Evolutionary conservation across 2,797 vertebrate species (phyloP), one percentile per base, ranked within the genome.

Genomic region (Tachyglossus aculeatus): DNA sequence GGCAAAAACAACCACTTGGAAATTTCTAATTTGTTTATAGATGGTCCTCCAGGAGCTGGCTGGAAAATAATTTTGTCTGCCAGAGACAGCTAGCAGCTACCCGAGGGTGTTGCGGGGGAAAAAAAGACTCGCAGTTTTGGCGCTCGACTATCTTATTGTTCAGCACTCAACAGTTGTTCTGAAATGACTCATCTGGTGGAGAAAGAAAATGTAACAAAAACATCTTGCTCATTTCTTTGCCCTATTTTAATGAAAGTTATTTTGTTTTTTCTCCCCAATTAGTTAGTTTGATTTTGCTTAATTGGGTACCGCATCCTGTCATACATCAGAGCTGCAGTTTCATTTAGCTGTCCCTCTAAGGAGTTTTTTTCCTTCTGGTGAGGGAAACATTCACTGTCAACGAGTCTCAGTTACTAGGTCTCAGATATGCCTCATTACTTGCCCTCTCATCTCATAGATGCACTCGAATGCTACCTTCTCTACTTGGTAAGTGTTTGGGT

Each of bases 61-160:
- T 83, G 71, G 60, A 87, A 88, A 90, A 89, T 77, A 84, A 71
- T 86, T 86, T 84, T 83, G 56, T 82, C 56, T 86, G 82, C 71
- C 47, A 55, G 63, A 89, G 57, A 80, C 60, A 80, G 54, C 10
- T 62, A 83, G 75, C 54, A 74, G 68, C 70, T 87, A 83, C 64
- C 81, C 77, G 55, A 82, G 80, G 67, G 68, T 87, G 48, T 66
- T 75, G 55, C 1, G 5, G 19, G 45, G 67, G 61, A 85, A 84
- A 88, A 39, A n/a, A 53, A 69, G 69, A 65, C 45, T 75, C 81
- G 70, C 9, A 19, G 38, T 77, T 88, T 83, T 67, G 81, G 67
- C 80, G 66, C 24, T 72, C 73, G 57, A 80, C 71, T 71, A 55
- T 76, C 3, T 2, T 74, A 71, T 74, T 83, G 48, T 78, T 78